A percentile compares a stretch with the other conserved stretches of the same genome.
Conservation (phyloP, 2,113 vertebrate genomes). For the Limnothrissa miodon region DNA sequence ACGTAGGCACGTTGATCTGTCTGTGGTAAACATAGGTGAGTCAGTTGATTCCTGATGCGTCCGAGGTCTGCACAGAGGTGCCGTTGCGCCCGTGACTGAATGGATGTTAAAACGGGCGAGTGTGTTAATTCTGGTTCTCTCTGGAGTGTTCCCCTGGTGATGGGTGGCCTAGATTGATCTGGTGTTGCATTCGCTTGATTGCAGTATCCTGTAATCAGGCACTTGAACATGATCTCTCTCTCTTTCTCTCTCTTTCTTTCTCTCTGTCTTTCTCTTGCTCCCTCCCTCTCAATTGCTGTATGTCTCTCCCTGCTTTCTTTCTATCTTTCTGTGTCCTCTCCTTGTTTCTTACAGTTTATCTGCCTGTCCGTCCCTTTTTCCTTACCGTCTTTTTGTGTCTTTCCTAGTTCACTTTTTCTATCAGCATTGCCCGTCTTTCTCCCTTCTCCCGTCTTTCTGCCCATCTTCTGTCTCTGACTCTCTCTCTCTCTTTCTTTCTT, state of each 20-base stretch:
- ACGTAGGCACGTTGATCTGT: no score
- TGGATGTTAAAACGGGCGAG: background rate
- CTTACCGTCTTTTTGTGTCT: background rate
- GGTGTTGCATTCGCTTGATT: background rate
- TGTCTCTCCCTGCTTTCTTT: background rate
- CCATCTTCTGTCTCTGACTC: background rate
- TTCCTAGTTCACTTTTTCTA: no score
- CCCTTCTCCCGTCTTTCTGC: no score
- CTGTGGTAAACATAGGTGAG: no score
- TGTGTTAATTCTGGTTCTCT: background rate
- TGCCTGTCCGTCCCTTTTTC: background rate
- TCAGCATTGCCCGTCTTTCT: no score
- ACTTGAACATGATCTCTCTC: conserved; percentile 10
- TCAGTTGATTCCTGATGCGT: no score
- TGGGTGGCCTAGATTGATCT: background rate
- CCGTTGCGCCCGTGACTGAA: no score
- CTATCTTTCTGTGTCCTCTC: background rate
- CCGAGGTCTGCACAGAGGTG: no score
- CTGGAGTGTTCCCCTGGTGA: background rate
- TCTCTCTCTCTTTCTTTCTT: background rate
- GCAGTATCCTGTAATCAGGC: background rate
- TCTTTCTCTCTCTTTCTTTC: background rate
- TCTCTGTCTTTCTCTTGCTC: no score
- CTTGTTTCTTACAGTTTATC: background rate
- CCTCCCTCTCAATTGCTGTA: background rate